phyloP scores from a whole-genome alignment of 2,888 invertebrate genomes.

The Papilio gigon region DNA sequence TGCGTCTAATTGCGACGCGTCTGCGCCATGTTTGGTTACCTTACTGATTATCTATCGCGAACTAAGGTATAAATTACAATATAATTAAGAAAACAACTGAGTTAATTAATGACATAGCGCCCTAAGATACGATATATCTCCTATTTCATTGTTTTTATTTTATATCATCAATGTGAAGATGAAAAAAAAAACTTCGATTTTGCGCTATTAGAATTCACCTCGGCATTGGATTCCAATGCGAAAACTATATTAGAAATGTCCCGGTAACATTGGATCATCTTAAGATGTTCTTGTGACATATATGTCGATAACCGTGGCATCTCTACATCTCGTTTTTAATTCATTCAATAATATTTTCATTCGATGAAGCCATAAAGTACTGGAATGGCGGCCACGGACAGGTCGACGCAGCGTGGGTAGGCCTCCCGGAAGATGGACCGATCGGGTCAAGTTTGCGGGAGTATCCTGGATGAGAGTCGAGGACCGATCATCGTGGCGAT shows the following conservation, averaged over 20 bases:
- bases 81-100: slow-evolving; percentile 64
- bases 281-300: slow-evolving; percentile 12
- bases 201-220: slow-evolving; percentile 15
- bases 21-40: slow-evolving; percentile 63
- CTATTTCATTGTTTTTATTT: slow-evolving; percentile 52
- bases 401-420: too few relatives aligned
- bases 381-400: too few relatives aligned
- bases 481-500: too few relatives aligned
- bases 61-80: slow-evolving; percentile 69
- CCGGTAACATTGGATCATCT: slow-evolving; percentile 30
- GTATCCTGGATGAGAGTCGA: too few relatives aligned
- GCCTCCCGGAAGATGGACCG: too few relatives aligned
- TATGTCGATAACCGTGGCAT: slow-evolving; percentile 17
- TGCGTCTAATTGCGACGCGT: slow-evolving; percentile 55
- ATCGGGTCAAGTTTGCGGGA: too few relatives aligned
- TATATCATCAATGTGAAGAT: slow-evolving; percentile 47
- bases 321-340: not conserved
- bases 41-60: slow-evolving; percentile 59
- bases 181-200: slow-evolving; percentile 19
- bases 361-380: too few relatives aligned
- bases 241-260: slow-evolving; percentile 28
- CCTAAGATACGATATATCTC: slow-evolving; percentile 51
- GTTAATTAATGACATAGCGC: slow-evolving; percentile 67
- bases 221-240: slow-evolving; percentile 33
- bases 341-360: not conserved